phyloP scores from a whole-genome alignment of 2,888 invertebrate genomes.

The Leptopilina myrica region DNA sequence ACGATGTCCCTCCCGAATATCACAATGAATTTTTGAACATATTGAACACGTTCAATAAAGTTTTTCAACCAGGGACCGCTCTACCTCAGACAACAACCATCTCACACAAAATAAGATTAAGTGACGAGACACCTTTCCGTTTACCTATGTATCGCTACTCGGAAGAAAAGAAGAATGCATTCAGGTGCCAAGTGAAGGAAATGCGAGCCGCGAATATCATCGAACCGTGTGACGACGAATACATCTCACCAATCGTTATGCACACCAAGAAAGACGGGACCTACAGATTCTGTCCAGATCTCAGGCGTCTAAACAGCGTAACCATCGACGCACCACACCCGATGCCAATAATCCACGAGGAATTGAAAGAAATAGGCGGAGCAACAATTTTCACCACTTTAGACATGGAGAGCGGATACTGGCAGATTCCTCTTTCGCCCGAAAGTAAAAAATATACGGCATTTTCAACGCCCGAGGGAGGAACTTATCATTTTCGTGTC shows the following conservation, averaged over 20 bases:
- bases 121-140: conserved; percentile 32
- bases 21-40: neutral
- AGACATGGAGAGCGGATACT: conserved; percentile 65
- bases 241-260: conserved; percentile 54
- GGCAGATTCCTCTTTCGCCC: conserved; percentile 63
- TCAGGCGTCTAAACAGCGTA: conserved; percentile 40
- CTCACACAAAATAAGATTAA: conserved; percentile 43
- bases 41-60: neutral
- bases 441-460: conserved; percentile 58
- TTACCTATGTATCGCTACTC: conserved; percentile 42
- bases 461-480: conserved; percentile 62
- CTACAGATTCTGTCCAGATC: conserved; percentile 55
- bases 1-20: neutral
- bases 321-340: conserved; percentile 9
- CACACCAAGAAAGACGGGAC: conserved; percentile 50
- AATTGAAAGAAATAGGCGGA: conserved; percentile 45
- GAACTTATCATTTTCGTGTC: conserved; percentile 59
- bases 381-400: conserved; percentile 63
- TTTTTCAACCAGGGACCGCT: neutral
- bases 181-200: conserved; percentile 48
- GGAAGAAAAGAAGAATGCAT: conserved; percentile 30
- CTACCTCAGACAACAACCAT: conserved; percentile 15
- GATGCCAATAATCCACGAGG: conserved; percentile 39
- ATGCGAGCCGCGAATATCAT: conserved; percentile 55
- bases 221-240: conserved; percentile 49